These are phyloP conservation scores for Pristis pectinata DNA, from an alignment of 2,797 vertebrate genomes.

Conservation along the genomic window DNA sequence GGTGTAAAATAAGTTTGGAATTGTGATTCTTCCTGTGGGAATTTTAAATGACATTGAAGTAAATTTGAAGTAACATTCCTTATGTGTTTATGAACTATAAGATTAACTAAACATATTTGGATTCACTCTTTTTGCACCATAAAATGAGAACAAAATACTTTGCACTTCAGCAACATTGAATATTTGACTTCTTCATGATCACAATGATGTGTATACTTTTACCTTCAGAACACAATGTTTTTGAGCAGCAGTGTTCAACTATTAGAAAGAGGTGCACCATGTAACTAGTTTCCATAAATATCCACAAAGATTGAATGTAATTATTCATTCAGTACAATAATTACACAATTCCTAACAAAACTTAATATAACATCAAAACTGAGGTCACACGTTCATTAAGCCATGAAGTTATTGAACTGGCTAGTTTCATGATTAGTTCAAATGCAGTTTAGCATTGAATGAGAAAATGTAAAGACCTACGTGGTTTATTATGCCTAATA, in stretches of 20 bases:
- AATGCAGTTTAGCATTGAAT: neutral
- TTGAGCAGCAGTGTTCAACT: neutral
- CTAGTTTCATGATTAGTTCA: neutral
- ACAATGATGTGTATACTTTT: neutral
- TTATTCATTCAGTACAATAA: neutral
- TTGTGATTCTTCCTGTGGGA: neutral
- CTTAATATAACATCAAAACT: neutral
- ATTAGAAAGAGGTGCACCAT: neutral
- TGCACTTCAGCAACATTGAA: neutral
- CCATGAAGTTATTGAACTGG: neutral
- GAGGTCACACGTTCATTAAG: neutral
- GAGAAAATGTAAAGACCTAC: neutral
- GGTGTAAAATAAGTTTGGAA: neutral
- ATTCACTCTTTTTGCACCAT: conserved; percentile 39
- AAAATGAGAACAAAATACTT: conserved; percentile 31
- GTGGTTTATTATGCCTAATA: neutral
- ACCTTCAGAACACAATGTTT: neutral
- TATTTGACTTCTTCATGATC: neutral
- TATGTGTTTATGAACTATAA: neutral
- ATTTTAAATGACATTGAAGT: neutral
- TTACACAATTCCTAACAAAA: neutral
- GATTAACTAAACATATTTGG: neutral
- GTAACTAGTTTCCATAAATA: neutral
- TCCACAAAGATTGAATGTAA: neutral
- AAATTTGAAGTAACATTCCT: neutral